Conservation (phyloP, 2,113 vertebrate genomes). For the Oreotrochilus melanogaster region DNA sequence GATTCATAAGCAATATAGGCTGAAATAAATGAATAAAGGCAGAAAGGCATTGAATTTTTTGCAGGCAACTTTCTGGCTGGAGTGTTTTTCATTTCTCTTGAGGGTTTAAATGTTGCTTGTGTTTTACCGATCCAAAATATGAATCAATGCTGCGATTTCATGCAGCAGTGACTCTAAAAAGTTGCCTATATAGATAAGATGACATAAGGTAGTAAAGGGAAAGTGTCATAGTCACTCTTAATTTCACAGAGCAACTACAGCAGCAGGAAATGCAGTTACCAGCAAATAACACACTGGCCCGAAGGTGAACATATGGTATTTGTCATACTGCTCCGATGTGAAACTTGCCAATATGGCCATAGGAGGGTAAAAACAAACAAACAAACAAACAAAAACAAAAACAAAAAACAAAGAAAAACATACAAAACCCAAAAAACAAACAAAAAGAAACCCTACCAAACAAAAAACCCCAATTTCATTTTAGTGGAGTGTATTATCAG, state of each 20-base stretch:
- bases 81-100: slow-evolving; percentile 19
- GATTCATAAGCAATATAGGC: slow-evolving; percentile 37
- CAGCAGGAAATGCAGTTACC: slow-evolving; percentile 49
- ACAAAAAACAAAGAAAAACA: too few relatives aligned
- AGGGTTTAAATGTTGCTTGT: slow-evolving; percentile 41
- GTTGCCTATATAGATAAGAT: slow-evolving; percentile 34
- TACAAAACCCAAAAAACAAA: too few relatives aligned
- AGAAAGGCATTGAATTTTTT: slow-evolving; percentile 45
- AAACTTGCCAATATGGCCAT: slow-evolving; percentile 36
- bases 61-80: background rate
- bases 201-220: slow-evolving; percentile 52
- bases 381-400: too few relatives aligned
- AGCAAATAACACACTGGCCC: slow-evolving; percentile 64
- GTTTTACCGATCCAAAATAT: slow-evolving; percentile 37
- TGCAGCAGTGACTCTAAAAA: slow-evolving; percentile 40
- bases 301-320: slow-evolving; percentile 73
- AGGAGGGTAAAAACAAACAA: background rate
- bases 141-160: slow-evolving; percentile 35
- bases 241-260: slow-evolving; percentile 60
- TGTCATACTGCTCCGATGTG: slow-evolving; percentile 57
- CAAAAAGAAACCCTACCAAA: background rate
- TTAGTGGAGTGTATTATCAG: background rate
- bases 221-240: slow-evolving; percentile 38
- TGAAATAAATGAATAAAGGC: slow-evolving; percentile 34
- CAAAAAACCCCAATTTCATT: background rate